Conservation (phyloP, 2,113 vertebrate species). For the Serinus canaria region DNA sequence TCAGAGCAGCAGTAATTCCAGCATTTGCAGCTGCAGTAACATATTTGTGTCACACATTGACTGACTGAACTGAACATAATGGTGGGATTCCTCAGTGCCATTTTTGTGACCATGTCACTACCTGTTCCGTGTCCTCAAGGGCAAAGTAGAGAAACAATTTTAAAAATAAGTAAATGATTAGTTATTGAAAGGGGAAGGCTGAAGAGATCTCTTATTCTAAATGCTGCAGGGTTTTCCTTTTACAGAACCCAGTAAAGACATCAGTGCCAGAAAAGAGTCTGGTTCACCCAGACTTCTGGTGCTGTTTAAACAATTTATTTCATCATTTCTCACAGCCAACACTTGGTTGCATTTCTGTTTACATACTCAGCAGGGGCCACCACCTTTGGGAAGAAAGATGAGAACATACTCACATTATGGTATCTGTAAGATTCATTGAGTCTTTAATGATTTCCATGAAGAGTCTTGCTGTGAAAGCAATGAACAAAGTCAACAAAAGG, state of each 20-base stretch:
- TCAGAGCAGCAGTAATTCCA: neutral
- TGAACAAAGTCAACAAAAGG: constrained; percentile 25
- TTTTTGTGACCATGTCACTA: rapidly evolving
- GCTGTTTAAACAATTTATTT: constrained; percentile 13
- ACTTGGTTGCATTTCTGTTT: constrained; percentile 15
- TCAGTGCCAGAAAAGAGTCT: neutral
- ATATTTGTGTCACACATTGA: neutral
- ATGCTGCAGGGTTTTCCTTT: neutral
- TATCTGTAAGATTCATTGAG: constrained; percentile 68
- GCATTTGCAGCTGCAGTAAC: neutral
- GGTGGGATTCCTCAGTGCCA: neutral
- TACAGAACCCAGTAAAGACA: neutral
- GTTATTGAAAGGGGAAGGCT: neutral
- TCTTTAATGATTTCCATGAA: constrained; percentile 68
- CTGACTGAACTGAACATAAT: neutral
- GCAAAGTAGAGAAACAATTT: neutral
- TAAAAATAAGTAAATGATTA: neutral
- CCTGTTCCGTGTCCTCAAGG: neutral
- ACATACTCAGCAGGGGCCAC: constrained; percentile 40
- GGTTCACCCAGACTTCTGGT: neutral
- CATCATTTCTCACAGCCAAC: neutral
- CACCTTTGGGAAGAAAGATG: constrained; percentile 61
- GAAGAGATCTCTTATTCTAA: neutral
- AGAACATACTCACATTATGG: constrained; percentile 44
- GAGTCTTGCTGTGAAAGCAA: constrained; percentile 27